Evolutionary conservation across 1,140 invertebrate species (phyloP), one percentile per base, ranked within the genome.

Genomic region (Vanessa atalanta): DNA sequence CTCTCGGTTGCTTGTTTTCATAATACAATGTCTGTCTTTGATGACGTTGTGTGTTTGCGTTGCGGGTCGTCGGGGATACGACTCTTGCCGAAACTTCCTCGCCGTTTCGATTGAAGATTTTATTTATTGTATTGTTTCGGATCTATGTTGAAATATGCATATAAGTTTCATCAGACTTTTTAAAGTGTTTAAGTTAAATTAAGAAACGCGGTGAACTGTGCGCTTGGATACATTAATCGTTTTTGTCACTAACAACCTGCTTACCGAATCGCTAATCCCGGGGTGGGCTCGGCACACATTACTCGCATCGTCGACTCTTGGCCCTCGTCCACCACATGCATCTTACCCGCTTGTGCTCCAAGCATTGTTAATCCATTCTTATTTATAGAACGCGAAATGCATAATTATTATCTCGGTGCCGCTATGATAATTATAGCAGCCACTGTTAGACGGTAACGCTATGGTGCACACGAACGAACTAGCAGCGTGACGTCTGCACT

Each of bases 21-120:
- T 91, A 92, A 92, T 88, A 89, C 81, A 83, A 77, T 87, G 88
- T 88, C 87, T 92, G 87, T 89, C 85, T 92, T 90, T 90, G 88
- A 90, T 88, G 88, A 84, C 80, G 75, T 76, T 77, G 77, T 80
- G 73, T 89, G 86, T 92, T 92, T 89, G 83, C 76, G 64, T 75
- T 85, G 84, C 84, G 87, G 84, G 82, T 81, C 83, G 71, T 71
- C 72, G 65, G 73, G 70, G 75, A 79, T 73, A 77, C 74, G 72
- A 66, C 55, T 50, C 77, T 73, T 74, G 73, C 78, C 82, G 70
- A 85, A 85, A 72, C 37, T 83, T 87, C 81, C 55, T 87, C 79
- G 9, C 37, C 53, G 65, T 73, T 60, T 76, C 75, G 51, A 71
- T 72, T 68, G 26, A 57, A 57, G 53, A 47, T 69, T 31, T 69